phyloP scores from a whole-genome alignment of 2,797 vertebrate genomes.

The Lagodon rhomboides region DNA sequence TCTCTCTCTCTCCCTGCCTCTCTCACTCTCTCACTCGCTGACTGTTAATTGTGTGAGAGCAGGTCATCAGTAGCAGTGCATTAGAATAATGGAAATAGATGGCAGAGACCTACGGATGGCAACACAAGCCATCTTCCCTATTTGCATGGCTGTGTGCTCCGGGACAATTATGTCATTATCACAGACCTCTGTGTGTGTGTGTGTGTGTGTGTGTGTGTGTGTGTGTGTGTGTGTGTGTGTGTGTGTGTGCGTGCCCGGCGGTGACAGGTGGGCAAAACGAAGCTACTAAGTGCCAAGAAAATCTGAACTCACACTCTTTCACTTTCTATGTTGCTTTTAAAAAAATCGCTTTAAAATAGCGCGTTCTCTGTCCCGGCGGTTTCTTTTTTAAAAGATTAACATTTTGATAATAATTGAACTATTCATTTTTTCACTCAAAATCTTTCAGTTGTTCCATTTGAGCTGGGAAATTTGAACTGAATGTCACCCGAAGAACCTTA shows the following conservation, averaged over 20 bases:
- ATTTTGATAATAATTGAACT: neutral
- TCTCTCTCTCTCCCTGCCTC: slow-evolving; percentile 45
- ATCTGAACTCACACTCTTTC: slow-evolving; percentile 60
- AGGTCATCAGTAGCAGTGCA: slow-evolving; percentile 83
- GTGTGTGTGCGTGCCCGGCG: neutral
- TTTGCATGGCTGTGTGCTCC: slow-evolving; percentile 83
- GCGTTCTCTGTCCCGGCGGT: neutral
- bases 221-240: slow-evolving; percentile 42
- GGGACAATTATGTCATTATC: slow-evolving; percentile 86
- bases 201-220: slow-evolving; percentile 28
- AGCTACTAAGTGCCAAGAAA: slow-evolving; percentile 66
- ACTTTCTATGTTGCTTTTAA: slow-evolving; percentile 34
- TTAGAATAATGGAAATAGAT: slow-evolving; percentile 86
- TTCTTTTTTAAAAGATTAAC: slow-evolving; percentile 5
- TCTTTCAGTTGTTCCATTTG: neutral
- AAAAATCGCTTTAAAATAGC: slow-evolving; percentile 38
- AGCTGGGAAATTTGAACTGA: no score
- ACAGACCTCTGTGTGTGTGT: slow-evolving; percentile 59
- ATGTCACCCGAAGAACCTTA: no score
- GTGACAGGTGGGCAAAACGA: slow-evolving; percentile 72
- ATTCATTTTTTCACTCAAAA: slow-evolving; percentile 20
- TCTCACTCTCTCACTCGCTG: slow-evolving; percentile 51
- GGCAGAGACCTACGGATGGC: slow-evolving; percentile 81
- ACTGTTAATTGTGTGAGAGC: slow-evolving; percentile 81
- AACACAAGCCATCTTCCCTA: slow-evolving; percentile 83